These are phyloP conservation scores for Cydia pomonella DNA, from an alignment of 1,140 invertebrate species.

Conservation along the genomic window DNA sequence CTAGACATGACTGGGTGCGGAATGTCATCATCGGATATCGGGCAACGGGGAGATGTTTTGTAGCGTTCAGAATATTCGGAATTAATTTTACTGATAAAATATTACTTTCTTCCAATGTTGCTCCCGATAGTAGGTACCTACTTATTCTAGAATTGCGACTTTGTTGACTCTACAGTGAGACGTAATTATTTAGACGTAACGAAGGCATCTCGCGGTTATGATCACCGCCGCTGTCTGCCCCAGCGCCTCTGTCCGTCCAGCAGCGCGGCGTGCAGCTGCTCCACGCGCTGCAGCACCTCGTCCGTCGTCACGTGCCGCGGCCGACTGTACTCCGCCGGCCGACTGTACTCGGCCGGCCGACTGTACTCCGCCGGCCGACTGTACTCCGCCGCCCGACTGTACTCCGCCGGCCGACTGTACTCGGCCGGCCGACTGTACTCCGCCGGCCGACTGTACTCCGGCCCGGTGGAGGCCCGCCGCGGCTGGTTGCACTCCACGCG, in stretches of 20 bases:
- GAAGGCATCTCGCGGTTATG: too few relatives aligned
- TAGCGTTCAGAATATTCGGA: too few relatives aligned
- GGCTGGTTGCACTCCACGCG: constrained; percentile 30
- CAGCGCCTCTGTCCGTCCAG: constrained; percentile 45
- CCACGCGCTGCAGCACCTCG: constrained; percentile 50
- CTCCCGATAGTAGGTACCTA: too few relatives aligned
- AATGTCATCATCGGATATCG: too few relatives aligned
- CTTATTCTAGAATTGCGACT: too few relatives aligned
- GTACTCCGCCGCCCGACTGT: constrained; percentile 40
- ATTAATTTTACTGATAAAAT: too few relatives aligned
- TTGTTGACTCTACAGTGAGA: too few relatives aligned
- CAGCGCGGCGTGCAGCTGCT: constrained; percentile 48
- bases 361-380: constrained; percentile 27
- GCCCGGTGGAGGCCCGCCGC: neutral
- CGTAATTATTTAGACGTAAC: too few relatives aligned
- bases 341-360: constrained; percentile 37
- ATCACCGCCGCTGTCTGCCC: constrained; percentile 32
- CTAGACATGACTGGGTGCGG: too few relatives aligned
- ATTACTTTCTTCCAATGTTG: too few relatives aligned
- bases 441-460: constrained; percentile 27
- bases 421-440: constrained; percentile 38
- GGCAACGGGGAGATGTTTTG: too few relatives aligned
- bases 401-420: too few relatives aligned
- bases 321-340: constrained; percentile 29
- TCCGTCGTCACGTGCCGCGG: constrained; percentile 46